Evolutionary conservation across 2,888 invertebrate species (phyloP).

Genomic region (Willowsia nigromaculata): DNA sequence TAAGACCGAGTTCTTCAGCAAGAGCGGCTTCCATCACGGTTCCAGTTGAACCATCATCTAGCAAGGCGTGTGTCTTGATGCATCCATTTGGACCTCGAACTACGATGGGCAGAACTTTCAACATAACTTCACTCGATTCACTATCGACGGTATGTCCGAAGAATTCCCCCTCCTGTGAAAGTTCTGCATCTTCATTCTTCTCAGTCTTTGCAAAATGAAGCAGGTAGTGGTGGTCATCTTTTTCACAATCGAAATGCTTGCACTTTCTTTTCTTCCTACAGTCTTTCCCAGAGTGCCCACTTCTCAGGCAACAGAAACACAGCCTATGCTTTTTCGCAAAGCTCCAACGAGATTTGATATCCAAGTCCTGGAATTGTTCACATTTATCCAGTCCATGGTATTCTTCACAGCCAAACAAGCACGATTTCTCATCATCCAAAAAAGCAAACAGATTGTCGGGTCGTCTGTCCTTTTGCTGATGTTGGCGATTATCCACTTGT

Average conservation of each 20-base stretch:
- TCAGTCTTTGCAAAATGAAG: neutral
- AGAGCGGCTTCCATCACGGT: neutral
- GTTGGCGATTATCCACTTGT: neutral
- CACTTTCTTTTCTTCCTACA: neutral
- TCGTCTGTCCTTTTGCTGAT: neutral
- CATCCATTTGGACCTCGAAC: neutral
- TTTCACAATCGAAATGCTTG: neutral
- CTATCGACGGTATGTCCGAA: neutral
- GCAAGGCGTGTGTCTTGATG: neutral
- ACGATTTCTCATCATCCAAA: neutral
- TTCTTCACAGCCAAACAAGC: neutral
- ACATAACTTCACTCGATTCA: neutral
- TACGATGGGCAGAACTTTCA: neutral
- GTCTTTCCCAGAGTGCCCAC: neutral
- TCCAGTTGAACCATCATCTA: neutral
- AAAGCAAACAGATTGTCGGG: neutral
- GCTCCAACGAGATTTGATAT: neutral
- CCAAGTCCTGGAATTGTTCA: neutral
- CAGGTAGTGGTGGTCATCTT: neutral
- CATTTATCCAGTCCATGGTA: neutral
- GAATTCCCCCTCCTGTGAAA: neutral
- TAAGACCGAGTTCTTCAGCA: neutral
- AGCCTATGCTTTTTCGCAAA: neutral
- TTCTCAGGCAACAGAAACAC: constrained; percentile 21
- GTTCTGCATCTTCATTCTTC: neutral